These are phyloP conservation scores for Scelioninae gen. 1 DNA, from an alignment of 2,888 invertebrate species.

Conservation along the genomic window DNA sequence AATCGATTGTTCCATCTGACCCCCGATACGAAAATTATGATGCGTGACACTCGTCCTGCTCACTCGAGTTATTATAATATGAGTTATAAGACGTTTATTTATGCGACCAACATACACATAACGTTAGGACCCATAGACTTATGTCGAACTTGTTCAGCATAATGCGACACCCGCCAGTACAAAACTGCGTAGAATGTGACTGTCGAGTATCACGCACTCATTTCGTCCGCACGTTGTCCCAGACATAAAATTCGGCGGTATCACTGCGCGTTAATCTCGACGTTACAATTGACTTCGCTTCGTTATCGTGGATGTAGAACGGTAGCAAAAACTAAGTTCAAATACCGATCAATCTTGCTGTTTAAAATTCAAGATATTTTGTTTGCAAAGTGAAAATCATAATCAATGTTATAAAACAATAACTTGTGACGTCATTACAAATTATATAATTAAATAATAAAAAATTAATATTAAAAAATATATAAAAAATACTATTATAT, in stretches of 20 bases:
- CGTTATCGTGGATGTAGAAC: constrained; percentile 43
- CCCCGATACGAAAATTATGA: constrained; percentile 30
- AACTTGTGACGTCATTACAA: too few species aligned
- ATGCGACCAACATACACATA: constrained; percentile 2
- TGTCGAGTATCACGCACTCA: constrained; percentile 15
- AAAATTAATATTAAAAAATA: neutral
- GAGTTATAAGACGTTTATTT: constrained; percentile 5
- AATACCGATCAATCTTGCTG: constrained; percentile 53
- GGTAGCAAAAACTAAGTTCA: constrained; percentile 56
- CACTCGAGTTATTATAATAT: neutral
- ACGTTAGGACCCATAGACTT: constrained; percentile 4
- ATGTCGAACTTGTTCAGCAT: neutral
- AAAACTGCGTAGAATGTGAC: constrained; percentile 24
- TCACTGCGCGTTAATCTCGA: constrained; percentile 53
- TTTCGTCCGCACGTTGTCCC: constrained; percentile 23
- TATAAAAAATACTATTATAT: too few species aligned
- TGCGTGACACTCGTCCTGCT: constrained; percentile 30
- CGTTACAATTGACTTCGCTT: constrained; percentile 55
- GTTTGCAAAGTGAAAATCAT: neutral
- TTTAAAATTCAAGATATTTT: constrained; percentile 42
- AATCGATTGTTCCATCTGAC: constrained; percentile 34
- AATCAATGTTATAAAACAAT: too few species aligned
- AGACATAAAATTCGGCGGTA: constrained; percentile 41
- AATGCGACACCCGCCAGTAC: constrained; percentile 1
- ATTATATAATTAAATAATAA: too few species aligned